Conservation (phyloP, 2,888 invertebrate species). For the Ramazzottius varieornatus region DNA sequence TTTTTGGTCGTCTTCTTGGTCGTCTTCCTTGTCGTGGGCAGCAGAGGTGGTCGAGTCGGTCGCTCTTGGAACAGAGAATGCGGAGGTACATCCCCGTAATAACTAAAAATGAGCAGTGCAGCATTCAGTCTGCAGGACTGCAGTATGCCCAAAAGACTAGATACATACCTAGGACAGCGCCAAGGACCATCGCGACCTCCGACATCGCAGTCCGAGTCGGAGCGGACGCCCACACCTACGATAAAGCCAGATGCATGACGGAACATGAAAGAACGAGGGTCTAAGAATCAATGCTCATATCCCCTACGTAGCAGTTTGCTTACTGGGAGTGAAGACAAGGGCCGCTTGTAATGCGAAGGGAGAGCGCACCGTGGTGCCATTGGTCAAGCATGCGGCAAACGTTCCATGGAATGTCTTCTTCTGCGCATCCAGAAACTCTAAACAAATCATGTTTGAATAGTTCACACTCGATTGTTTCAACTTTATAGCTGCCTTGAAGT, state of each 20-base stretch:
- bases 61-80: background rate
- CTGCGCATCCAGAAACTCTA: background rate
- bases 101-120: too few species aligned
- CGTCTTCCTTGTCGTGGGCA: background rate
- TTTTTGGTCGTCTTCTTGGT: background rate
- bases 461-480: too few species aligned
- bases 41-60: background rate
- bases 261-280: too few species aligned
- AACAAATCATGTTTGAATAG: too few species aligned
- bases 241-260: background rate
- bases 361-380: background rate
- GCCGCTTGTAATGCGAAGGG: background rate
- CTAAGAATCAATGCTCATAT: too few species aligned
- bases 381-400: background rate
- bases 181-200: background rate
- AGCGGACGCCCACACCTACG: background rate
- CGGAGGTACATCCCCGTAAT: background rate
- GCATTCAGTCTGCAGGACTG: too few species aligned
- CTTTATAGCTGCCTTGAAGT: too few species aligned
- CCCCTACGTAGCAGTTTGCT: background rate
- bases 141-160: too few species aligned
- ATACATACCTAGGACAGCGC: background rate
- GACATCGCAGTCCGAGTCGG: background rate
- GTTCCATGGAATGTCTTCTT: background rate
- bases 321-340: background rate